Conservation (phyloP, 2,797 vertebrate species). For the Pempheris klunzingeri region DNA sequence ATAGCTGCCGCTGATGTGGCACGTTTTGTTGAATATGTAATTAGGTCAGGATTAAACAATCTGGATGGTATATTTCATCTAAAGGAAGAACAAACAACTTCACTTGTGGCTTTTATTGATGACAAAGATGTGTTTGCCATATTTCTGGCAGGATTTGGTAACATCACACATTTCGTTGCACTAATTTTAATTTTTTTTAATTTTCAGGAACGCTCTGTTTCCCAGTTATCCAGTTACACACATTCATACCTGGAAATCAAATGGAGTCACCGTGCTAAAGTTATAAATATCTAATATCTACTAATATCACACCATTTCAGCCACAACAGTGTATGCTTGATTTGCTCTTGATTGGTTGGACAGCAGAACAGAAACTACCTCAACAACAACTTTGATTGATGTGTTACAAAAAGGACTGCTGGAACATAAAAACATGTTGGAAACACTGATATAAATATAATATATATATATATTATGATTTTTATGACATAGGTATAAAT, state of each 20-base stretch:
- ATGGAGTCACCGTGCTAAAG: not conserved
- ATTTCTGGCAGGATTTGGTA: too few relatives aligned
- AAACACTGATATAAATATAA: not conserved
- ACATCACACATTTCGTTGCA: too few relatives aligned
- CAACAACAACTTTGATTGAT: not conserved
- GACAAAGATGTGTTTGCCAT: too few relatives aligned
- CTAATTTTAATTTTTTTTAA: too few relatives aligned
- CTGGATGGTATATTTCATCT: too few relatives aligned
- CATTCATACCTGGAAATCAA: not conserved
- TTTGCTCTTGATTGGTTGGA: not conserved
- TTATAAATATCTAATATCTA: too few relatives aligned
- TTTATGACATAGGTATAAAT: not conserved
- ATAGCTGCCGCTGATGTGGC: too few relatives aligned
- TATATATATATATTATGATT: too few relatives aligned
- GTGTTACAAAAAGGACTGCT: not conserved
- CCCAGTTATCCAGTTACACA: not conserved
- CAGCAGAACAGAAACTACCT: not conserved
- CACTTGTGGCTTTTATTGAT: too few relatives aligned
- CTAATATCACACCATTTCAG: not conserved
- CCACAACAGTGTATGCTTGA: not conserved
- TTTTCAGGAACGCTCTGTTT: not conserved
- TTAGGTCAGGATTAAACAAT: too few relatives aligned
- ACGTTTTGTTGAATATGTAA: too few relatives aligned
- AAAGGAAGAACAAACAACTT: too few relatives aligned
- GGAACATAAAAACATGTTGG: not conserved